A percentile compares a stretch with the other conserved stretches of the same genome.
Evolutionary conservation across 2,797 vertebrate genomes (phyloP).

Genomic region (Melanotaenia maccullochi): DNA sequence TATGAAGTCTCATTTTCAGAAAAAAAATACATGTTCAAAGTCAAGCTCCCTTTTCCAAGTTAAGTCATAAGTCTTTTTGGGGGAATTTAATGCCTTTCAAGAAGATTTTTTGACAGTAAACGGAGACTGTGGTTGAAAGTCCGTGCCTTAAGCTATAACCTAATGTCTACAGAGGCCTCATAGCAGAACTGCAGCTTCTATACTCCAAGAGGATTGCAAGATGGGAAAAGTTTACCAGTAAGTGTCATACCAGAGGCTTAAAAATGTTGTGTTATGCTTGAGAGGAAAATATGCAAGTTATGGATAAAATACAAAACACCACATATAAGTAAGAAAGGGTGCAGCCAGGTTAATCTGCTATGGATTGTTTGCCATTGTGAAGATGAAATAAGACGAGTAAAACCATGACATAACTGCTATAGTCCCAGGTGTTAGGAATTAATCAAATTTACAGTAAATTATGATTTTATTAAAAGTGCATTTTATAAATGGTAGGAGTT

Average conservation of each 20-base stretch:
- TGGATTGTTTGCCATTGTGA: neutral
- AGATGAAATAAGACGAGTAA: neutral
- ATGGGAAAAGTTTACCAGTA: neutral
- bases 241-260: neutral
- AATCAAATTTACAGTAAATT: neutral
- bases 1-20: conserved; percentile 23
- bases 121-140: conserved; percentile 8
- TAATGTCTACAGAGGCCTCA: conserved; percentile 6
- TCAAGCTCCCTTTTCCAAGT: neutral
- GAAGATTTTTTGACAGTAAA: conserved; percentile 1
- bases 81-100: conserved; percentile 5
- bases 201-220: neutral
- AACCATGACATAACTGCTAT: neutral
- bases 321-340: neutral
- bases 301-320: neutral
- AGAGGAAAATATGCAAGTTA: neutral
- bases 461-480: neutral
- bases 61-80: conserved; percentile 2
- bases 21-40: conserved; percentile 23
- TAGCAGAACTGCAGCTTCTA: neutral
- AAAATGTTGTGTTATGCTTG: neutral
- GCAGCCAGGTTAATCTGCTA: neutral
- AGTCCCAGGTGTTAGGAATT: neutral
- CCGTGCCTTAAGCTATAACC: neutral
- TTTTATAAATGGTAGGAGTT: neutral